Conservation (phyloP, 2,797 vertebrate species). For the Microchirus variegatus region DNA sequence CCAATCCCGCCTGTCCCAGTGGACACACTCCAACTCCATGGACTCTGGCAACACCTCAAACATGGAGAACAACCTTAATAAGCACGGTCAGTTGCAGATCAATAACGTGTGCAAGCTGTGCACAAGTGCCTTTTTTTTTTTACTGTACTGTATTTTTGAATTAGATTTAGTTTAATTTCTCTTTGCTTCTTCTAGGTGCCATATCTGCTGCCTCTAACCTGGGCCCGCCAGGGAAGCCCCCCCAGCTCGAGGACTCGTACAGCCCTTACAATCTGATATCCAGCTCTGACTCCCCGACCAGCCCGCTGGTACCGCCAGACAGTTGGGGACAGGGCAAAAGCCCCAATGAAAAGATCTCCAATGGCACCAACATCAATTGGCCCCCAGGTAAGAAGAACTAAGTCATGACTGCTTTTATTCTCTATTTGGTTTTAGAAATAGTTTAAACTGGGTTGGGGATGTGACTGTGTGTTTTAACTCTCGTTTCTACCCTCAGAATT, state of each 20-base stretch:
- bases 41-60: conserved; percentile 92
- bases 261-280: conserved; percentile 93
- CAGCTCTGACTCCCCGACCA: conserved; percentile 91
- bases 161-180: neutral
- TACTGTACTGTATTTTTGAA: neutral
- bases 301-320: conserved; percentile 91
- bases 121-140: no score
- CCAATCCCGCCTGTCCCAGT: conserved; percentile 98
- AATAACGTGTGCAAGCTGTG: neutral
- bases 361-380: conserved; percentile 98
- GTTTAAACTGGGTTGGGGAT: no score
- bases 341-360: conserved; percentile 94
- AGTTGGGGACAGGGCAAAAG: conserved; percentile 97
- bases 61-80: conserved; percentile 94
- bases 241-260: conserved; percentile 93
- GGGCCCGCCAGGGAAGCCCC: conserved; percentile 90
- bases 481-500: conserved; percentile 83
- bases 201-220: conserved; percentile 92
- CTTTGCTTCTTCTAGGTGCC: conserved; percentile 82
- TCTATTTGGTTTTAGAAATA: no score
- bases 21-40: conserved; percentile 97
- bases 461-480: no score
- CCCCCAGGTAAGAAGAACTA: conserved; percentile 87
- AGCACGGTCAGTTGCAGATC: conserved; percentile 84
- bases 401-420: no score